These are phyloP conservation scores for Frankliniella fusca DNA, from an alignment of 2,888 invertebrate species.

Conservation along the genomic window DNA sequence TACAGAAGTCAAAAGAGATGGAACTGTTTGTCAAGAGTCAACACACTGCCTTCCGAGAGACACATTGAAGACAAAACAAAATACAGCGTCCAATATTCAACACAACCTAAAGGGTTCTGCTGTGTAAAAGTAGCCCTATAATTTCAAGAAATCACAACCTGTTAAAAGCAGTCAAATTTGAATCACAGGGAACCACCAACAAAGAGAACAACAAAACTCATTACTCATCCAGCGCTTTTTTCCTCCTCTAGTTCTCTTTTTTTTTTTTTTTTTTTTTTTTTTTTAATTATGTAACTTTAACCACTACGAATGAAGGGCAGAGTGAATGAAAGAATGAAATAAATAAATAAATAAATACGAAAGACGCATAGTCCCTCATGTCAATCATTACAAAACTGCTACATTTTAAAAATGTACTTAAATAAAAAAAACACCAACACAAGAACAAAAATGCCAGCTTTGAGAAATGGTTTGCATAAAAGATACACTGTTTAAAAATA, in stretches of 20 bases:
- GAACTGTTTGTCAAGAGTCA: not conserved
- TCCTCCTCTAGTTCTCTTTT: not conserved
- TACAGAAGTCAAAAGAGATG: not conserved
- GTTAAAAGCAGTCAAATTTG: not conserved
- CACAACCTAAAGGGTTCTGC: no score
- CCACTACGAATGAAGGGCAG: not conserved
- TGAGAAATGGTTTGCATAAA: not conserved
- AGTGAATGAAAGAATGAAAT: not conserved
- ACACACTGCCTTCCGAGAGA: not conserved
- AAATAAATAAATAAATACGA: not conserved
- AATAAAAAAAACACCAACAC: not conserved
- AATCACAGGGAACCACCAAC: not conserved
- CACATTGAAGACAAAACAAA: not conserved
- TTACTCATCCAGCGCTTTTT: not conserved
- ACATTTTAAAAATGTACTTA: not conserved
- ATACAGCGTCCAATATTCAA: no score
- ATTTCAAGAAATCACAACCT: not conserved
- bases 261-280: not conserved
- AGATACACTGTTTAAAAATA: not conserved
- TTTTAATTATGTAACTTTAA: not conserved
- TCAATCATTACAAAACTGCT: not conserved
- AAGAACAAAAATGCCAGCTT: conserved; percentile 9
- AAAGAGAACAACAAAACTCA: not conserved
- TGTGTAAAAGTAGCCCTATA: no score
- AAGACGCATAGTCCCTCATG: not conserved